These are phyloP conservation scores for Anorthoa munda DNA, from an alignment of 2,888 invertebrate species.

Conservation along the genomic window DNA sequence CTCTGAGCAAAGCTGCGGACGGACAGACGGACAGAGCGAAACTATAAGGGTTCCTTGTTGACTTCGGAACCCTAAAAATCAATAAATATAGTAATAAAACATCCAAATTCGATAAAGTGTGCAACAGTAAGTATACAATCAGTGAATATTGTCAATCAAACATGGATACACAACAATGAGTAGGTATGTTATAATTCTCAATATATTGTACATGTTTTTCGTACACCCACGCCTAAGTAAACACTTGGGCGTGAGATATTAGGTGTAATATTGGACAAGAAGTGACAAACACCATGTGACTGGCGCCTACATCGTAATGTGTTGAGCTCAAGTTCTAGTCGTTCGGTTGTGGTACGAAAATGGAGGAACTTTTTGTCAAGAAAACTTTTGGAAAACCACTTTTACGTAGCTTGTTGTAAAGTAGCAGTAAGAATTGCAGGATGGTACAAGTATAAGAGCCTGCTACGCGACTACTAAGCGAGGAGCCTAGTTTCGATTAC, in stretches of 20 bases:
- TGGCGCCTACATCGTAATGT: slow-evolving; percentile 3
- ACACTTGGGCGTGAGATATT: slow-evolving; percentile 34
- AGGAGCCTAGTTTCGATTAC: neutral
- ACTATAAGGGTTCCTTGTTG: no score
- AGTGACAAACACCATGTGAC: slow-evolving; percentile 38
- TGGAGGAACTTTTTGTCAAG: neutral
- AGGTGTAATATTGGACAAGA: slow-evolving; percentile 18
- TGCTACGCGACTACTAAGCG: no score
- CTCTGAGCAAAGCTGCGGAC: no score
- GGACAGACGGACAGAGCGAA: no score
- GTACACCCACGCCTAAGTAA: slow-evolving; percentile 5
- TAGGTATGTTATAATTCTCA: no score
- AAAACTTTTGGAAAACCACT: neutral
- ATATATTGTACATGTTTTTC: slow-evolving; percentile 17
- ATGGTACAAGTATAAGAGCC: neutral
- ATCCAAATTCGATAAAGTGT: no score
- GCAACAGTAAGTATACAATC: no score
- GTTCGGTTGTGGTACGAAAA: slow-evolving; percentile 1
- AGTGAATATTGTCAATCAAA: no score
- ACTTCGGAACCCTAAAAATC: no score
- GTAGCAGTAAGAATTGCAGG: neutral
- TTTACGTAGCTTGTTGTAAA: neutral
- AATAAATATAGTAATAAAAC: no score
- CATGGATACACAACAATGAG: no score
- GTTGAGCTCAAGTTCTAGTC: slow-evolving; percentile 24